These are phyloP conservation scores for Zapornia atra DNA, from an alignment of 2,113 vertebrate genomes.

Conservation along the genomic window DNA sequence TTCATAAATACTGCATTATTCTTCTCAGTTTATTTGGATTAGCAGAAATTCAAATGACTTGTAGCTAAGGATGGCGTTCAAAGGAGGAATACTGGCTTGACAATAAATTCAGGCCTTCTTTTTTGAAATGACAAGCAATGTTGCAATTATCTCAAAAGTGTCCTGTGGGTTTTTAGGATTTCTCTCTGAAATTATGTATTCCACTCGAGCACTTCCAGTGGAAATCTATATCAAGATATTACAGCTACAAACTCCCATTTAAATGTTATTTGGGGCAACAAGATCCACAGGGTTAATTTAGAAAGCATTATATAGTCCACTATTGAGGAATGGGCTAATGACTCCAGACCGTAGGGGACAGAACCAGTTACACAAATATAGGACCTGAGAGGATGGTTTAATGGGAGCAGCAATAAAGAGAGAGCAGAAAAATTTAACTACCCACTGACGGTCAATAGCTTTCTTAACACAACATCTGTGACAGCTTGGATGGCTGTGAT, in stretches of 20 bases:
- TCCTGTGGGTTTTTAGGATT: constrained; percentile 12
- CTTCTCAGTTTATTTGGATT: background rate
- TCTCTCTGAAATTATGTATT: constrained; percentile 4
- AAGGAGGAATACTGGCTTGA: background rate
- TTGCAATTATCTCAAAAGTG: background rate
- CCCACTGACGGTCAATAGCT: constrained; percentile 57
- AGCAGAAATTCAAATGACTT: background rate
- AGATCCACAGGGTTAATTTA: constrained; percentile 69
- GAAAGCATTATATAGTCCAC: constrained; percentile 21
- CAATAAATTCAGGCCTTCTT: background rate
- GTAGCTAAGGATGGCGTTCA: background rate
- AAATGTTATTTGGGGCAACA: constrained; percentile 54
- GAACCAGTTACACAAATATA: constrained; percentile 52
- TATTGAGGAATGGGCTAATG: constrained; percentile 21
- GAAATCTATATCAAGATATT: constrained; percentile 34
- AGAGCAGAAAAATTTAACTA: constrained; percentile 58
- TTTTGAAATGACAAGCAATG: background rate
- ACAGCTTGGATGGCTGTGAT: background rate
- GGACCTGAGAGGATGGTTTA: constrained; percentile 63
- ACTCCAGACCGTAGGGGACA: constrained; percentile 20
- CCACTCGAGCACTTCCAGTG: constrained; percentile 13
- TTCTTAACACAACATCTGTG: constrained; percentile 65
- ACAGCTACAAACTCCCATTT: constrained; percentile 25
- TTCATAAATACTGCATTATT: background rate
- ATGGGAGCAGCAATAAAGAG: constrained; percentile 66